phyloP scores from a whole-genome alignment of 2,797 vertebrate species.

The Coilia nasus region DNA sequence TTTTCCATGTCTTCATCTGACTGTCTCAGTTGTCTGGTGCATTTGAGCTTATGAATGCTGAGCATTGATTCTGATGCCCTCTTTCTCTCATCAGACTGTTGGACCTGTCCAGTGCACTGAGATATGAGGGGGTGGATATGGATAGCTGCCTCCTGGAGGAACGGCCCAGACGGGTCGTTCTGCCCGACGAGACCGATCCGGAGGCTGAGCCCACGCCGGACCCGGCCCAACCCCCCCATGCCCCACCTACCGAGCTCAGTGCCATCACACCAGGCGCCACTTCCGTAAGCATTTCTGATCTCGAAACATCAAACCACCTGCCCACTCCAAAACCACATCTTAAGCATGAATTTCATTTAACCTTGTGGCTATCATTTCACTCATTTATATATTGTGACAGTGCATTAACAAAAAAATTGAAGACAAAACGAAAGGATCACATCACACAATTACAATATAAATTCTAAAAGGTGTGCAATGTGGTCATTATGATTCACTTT shows the following conservation, averaged over 20 bases:
- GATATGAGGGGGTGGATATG: conserved; percentile 80
- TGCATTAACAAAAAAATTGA: neutral
- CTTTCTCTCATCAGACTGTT: conserved; percentile 73
- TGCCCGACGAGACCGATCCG: conserved; percentile 63
- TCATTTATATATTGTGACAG: neutral
- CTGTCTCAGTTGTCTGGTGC: neutral
- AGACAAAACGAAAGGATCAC: neutral
- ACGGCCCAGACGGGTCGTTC: conserved; percentile 56
- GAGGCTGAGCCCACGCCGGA: conserved; percentile 66
- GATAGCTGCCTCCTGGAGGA: conserved; percentile 83
- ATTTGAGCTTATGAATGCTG: conserved; percentile 16
- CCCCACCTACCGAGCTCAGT: conserved; percentile 56
- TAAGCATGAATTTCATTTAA: neutral
- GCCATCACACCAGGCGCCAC: conserved; percentile 53
- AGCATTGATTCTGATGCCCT: conserved; percentile 23
- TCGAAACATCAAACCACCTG: no score
- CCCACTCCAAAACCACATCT: no score
- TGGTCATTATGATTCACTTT: neutral
- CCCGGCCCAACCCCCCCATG: conserved; percentile 59
- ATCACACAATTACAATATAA: neutral
- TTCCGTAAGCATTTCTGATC: conserved; percentile 57
- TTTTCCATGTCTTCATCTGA: neutral
- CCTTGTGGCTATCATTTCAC: no score
- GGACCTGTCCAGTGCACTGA: conserved; percentile 83
- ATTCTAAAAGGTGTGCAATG: neutral